A percentile compares a stretch with the other conserved stretches of the same genome.
Evolutionary conservation across 2,888 invertebrate genomes (phyloP).

Genomic region (Eulithis prunata): DNA sequence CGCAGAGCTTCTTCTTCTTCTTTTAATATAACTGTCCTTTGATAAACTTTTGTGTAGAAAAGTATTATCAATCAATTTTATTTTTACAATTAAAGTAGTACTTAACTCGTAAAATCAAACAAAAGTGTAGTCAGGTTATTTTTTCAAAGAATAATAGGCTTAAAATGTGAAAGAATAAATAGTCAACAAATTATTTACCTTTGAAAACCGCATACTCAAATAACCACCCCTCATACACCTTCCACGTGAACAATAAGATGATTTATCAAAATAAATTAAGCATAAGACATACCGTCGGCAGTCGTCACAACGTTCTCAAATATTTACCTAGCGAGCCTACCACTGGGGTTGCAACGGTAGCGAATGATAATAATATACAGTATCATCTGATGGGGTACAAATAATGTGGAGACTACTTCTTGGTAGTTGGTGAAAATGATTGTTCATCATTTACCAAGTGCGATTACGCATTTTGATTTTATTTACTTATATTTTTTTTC

Average conservation of each 20-base stretch:
- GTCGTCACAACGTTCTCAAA: constrained; percentile 73
- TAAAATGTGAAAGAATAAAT: background rate
- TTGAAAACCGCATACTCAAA: constrained; percentile 15
- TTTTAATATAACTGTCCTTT: too few relatives aligned
- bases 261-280: constrained; percentile 84
- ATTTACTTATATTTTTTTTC: too few relatives aligned
- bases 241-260: constrained; percentile 64
- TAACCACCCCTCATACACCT: constrained; percentile 55
- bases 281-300: constrained; percentile 76
- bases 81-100: too few relatives aligned
- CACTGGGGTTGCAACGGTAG: constrained; percentile 46
- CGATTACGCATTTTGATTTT: too few relatives aligned
- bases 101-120: too few relatives aligned
- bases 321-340: constrained; percentile 64
- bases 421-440: too few relatives aligned
- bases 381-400: constrained; percentile 44
- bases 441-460: too few relatives aligned
- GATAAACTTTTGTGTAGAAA: too few relatives aligned
- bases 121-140: too few relatives aligned
- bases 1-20: too few relatives aligned
- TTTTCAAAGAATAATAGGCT: background rate
- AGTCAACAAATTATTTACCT: constrained; percentile 16
- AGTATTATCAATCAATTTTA: too few relatives aligned
- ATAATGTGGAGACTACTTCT: constrained; percentile 29
- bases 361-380: constrained; percentile 58